Evolutionary conservation across 2,888 invertebrate genomes (phyloP), one percentile per base, ranked within the genome.

Genomic region (Lithophane semibrunnea): DNA sequence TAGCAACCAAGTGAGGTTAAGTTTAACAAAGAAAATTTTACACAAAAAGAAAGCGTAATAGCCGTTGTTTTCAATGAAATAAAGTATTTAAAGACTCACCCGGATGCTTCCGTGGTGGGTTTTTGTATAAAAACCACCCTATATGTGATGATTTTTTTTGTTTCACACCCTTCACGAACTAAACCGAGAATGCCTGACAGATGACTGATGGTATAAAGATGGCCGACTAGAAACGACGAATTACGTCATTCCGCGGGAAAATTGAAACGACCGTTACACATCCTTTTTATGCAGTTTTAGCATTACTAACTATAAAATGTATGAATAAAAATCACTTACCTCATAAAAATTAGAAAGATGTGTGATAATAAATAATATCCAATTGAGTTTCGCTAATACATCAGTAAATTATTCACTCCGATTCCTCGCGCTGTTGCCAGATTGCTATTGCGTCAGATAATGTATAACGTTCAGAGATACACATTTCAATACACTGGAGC

Each of bases 171-270:
- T 88, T 84, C 89, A 92, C 91, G 92, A 95, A 94, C 89, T 85
- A 93, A 94, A 92, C 83, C 86, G 83, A 88, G 87, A 88, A 85
- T 81, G 87, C 87, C 92, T 95, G 95, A 95, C 95, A 95, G 95
- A 92, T 93, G 94, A 96, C 95, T 93, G 94, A 92, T 91, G 94
- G 93, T 89, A 83, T 81, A 93, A 95, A 95, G 90, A 96, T 96
- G 96, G 96, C 93, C 82, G 92, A 86, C 81, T 79, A 80, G 63
- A 86, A 83, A 81, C 73, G 86, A 73, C 84, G 77, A 90, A 95
- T 96, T 96, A 95, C 96, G 96, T 96, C 96, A 96, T 90, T 86
- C 85, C 90, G 96, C 96, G 96, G 94, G 95, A 95, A 95, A 93
- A 89, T 94, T 92, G 78, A 94, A 96, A 93, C 82, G 89, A 89